Percentiles rank a stretch among this genome's conserved stretches.
phyloP scores from a whole-genome alignment of 2,113 vertebrate species.

The Recurvirostra avosetta region DNA sequence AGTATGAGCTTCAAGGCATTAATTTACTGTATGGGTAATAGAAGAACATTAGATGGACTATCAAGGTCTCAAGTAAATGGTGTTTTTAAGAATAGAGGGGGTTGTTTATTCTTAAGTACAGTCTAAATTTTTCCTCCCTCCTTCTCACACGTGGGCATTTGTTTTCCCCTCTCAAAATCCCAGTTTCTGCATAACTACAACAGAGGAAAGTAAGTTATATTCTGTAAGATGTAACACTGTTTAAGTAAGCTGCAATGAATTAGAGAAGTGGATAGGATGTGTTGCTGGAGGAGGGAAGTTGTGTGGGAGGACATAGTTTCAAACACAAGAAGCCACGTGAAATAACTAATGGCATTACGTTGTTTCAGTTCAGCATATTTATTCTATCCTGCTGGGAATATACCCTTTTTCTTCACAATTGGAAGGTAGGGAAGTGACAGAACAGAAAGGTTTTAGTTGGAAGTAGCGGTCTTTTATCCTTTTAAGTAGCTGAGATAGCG shows the following conservation, averaged over 20 bases:
- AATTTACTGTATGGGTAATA: conserved; percentile 51
- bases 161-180: background rate
- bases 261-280: background rate
- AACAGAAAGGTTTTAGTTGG: background rate
- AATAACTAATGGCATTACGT: background rate
- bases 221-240: background rate
- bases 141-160: background rate
- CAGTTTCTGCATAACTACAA: background rate
- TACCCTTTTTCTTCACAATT: background rate
- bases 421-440: background rate
- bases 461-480: background rate
- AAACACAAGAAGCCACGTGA: background rate
- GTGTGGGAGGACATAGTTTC: background rate
- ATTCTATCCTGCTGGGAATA: background rate
- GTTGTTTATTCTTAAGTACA: conserved; percentile 20
- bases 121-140: background rate
- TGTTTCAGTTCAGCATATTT: background rate
- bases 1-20: conserved; percentile 62
- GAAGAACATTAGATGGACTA: conserved; percentile 15
- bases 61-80: conserved; percentile 29
- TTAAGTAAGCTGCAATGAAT: background rate
- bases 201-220: background rate
- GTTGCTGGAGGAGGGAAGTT: background rate
- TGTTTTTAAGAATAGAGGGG: conserved; percentile 34
- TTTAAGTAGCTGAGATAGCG: background rate